These are phyloP conservation scores for Paedocypris micromegethes DNA, from an alignment of 2,797 vertebrate genomes.

Conservation along the genomic window DNA sequence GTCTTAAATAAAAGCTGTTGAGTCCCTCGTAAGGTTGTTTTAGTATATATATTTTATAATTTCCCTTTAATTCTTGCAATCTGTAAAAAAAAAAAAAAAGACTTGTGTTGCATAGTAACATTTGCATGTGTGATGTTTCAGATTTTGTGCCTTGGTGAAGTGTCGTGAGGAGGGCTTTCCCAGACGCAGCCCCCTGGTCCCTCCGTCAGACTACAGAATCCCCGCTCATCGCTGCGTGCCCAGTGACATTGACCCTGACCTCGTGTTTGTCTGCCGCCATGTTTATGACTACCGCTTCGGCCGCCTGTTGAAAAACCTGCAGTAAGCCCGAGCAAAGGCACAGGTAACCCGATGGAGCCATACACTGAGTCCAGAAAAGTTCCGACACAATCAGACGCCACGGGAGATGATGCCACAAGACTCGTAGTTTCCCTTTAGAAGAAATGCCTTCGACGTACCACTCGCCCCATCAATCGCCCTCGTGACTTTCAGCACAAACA, in stretches of 20 bases:
- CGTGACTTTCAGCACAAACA: constrained; percentile 47
- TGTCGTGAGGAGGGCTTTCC: constrained; percentile 84
- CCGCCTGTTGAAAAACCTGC: constrained; percentile 96
- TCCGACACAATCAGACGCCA: constrained; percentile 44
- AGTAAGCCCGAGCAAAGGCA: constrained; percentile 67
- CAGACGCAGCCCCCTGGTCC: constrained; percentile 81
- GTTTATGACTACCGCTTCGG: constrained; percentile 98
- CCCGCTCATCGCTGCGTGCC: constrained; percentile 93
- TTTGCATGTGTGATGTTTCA: constrained; percentile 47
- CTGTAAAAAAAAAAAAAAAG: no score
- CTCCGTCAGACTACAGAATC: constrained; percentile 82
- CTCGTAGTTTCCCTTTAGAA: constrained; percentile 20
- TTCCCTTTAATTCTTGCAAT: no score
- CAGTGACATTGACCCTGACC: constrained; percentile 85
- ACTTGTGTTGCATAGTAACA: no score
- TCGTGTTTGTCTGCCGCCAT: constrained; percentile 97
- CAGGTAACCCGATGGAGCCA: constrained; percentile 36
- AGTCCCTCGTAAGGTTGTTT: no score
- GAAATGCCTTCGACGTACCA: constrained; percentile 28
- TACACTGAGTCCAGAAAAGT: constrained; percentile 48
- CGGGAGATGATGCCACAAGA: background rate
- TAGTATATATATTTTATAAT: no score
- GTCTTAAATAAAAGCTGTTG: no score
- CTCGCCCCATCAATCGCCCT: constrained; percentile 14
- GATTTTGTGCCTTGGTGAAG: constrained; percentile 99